Evolutionary conservation across 2,888 invertebrate species (phyloP).

Genomic region (Sialis lutaria): DNA sequence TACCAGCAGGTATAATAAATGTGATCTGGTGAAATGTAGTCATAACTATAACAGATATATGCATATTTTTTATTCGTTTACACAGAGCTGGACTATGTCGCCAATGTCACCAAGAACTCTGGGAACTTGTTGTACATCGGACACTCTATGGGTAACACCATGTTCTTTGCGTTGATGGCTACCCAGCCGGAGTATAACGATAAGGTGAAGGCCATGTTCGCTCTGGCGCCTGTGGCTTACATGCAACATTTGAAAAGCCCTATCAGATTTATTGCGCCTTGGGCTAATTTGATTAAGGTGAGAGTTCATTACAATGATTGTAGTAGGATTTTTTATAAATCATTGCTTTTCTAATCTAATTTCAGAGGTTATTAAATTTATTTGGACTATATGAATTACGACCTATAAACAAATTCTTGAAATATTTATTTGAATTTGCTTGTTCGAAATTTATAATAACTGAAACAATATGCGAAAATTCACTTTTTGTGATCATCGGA

Average conservation of each 20-base stretch:
- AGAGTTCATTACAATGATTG: conserved; percentile 3
- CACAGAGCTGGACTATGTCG: conserved; percentile 42
- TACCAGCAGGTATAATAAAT: conserved; percentile 35
- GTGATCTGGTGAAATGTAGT: too few species aligned
- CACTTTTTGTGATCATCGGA: conserved; percentile 55
- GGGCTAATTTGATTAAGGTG: conserved; percentile 38
- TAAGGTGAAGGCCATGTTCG: conserved; percentile 45
- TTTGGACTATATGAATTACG: conserved; percentile 57
- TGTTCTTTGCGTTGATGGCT: conserved; percentile 53
- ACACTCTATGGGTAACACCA: conserved; percentile 81
- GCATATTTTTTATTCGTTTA: too few species aligned
- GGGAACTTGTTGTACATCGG: conserved; percentile 58
- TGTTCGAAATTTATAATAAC: conserved; percentile 39
- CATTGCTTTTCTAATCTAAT: conserved; percentile 12
- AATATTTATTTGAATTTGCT: conserved; percentile 40
- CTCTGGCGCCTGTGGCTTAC: conserved; percentile 53
- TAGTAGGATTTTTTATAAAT: too few species aligned
- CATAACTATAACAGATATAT: too few species aligned
- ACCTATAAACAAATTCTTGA: conserved; percentile 42
- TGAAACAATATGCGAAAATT: conserved; percentile 50
- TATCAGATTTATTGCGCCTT: conserved; percentile 47
- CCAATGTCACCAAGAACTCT: conserved; percentile 29
- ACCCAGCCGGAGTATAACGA: conserved; percentile 43
- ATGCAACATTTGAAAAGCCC: conserved; percentile 48
- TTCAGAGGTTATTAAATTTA: conserved; percentile 39